These are phyloP conservation scores for Aelia acuminata DNA, from an alignment of 2,888 invertebrate species.

Conservation along the genomic window DNA sequence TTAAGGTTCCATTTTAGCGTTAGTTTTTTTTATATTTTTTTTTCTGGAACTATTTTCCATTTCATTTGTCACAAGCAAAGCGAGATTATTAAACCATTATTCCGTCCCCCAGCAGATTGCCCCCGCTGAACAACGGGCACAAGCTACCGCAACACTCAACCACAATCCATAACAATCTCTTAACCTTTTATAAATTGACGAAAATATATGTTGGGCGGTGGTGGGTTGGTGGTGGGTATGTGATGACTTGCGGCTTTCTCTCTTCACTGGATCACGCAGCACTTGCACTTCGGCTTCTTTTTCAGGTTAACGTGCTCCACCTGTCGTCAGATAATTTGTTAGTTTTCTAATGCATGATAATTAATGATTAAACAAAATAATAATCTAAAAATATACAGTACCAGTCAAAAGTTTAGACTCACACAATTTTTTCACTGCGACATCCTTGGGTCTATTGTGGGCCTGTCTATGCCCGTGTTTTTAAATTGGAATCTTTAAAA, in stretches of 20 bases:
- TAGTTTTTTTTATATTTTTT: conserved; percentile 12
- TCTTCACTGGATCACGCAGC: conserved; percentile 91
- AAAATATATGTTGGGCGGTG: conserved; percentile 45
- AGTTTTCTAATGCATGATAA: too few species aligned
- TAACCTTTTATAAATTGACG: conserved; percentile 31
- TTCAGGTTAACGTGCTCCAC: conserved; percentile 93
- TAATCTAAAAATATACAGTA: too few species aligned
- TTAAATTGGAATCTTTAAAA: too few species aligned
- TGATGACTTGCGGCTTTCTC: background rate
- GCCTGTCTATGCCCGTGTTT: too few species aligned
- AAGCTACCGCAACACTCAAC: conserved; percentile 1
- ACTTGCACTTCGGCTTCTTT: conserved; percentile 96
- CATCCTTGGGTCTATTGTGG: too few species aligned
- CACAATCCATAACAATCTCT: conserved; percentile 45
- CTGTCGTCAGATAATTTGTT: conserved; percentile 63
- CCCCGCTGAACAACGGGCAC: background rate
- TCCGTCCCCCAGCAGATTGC: conserved; percentile 20
- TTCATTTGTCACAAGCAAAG: conserved; percentile 56
- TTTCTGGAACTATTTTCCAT: conserved; percentile 56
- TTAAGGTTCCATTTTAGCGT: conserved; percentile 22
- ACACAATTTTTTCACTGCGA: too few species aligned
- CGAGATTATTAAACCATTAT: conserved; percentile 49
- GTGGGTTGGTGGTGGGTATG: conserved; percentile 46
- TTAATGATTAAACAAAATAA: too few species aligned
- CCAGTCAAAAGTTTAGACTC: too few species aligned